Evolutionary conservation across 2,888 invertebrate genomes (phyloP).

Genomic region (Apotomis turbidana): DNA sequence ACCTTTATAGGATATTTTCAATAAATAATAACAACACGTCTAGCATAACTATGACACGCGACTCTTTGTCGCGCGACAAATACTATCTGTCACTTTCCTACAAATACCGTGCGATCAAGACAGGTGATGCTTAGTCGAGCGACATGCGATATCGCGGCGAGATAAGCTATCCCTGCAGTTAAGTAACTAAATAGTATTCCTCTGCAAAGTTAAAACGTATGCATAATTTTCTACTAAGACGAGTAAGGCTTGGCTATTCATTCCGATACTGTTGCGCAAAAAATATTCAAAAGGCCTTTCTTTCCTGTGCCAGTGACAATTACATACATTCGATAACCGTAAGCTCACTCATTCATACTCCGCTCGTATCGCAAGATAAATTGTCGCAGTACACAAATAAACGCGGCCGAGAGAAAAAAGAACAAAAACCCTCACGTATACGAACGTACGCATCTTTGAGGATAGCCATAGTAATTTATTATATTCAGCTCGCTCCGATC

Average conservation of each 20-base stretch:
- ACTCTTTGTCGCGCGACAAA: too few species aligned
- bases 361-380: conserved; percentile 77
- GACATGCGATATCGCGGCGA: too few species aligned
- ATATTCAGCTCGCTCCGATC: conserved; percentile 76
- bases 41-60: too few species aligned
- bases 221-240: conserved; percentile 4
- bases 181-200: too few species aligned
- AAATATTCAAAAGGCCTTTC: conserved; percentile 36
- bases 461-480: conserved; percentile 79
- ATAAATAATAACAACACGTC: too few species aligned
- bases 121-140: too few species aligned
- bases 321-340: conserved; percentile 66
- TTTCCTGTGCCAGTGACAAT: conserved; percentile 53
- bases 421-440: conserved; percentile 66
- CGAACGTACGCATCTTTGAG: conserved; percentile 65
- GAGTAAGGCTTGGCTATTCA: conserved; percentile 9
- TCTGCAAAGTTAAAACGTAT: conserved; percentile 3
- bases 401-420: conserved; percentile 66
- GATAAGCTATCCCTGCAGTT: too few species aligned
- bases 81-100: too few species aligned
- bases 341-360: conserved; percentile 77
- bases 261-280: conserved; percentile 36
- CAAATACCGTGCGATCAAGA: too few species aligned
- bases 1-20: too few species aligned
- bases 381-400: conserved; percentile 78